Evolutionary conservation across 2,888 invertebrate genomes (phyloP), one percentile per base, ranked within the genome.

Genomic region (Deilephila porcellus): DNA sequence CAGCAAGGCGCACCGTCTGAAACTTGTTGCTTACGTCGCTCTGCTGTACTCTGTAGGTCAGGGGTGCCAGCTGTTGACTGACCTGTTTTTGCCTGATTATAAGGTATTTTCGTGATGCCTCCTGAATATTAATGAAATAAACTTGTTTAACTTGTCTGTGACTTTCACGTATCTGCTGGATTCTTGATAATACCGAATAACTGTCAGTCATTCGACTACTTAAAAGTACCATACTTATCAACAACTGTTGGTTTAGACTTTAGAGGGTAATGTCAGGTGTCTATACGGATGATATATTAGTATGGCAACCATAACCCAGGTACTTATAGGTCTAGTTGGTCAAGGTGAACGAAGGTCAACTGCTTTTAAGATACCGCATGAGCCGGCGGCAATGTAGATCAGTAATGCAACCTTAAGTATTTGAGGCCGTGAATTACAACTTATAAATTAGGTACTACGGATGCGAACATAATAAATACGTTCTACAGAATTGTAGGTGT

Each of bases 331-430:
- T 17, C 5, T 67, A 76, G 76, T 78, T 80, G 83, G 83, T 83
- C 88, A 86, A 87, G 86, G 87, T 80, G 76, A 82, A 75, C 74
- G 84, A 86, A 88, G 88, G 88, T 82, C 83, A 77, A 70, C 85
- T 45, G 76, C 81, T 86, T 85, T 81, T 81, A 80, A 79, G 75
- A 77, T 78, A 76, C 78, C 73, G 71, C 53, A 74, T 60, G 67
- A 70, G n/a, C 59, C n/a, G 11, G 25, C n/a, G 56, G 37, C 64
- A 67, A 73, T 71, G 71, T 20, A 75, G 71, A 67, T 73, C 60
- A 64, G 45, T 64, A 73, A 67, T n/a, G 56, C 56, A 67, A 45
- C 67, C 72, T 67, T 67, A 45, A 29, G 25, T 34, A 20, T 62
- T 67, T 37, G 56, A 73, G 72, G 73, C 8, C 60, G n/a, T 70